Percentiles rank a stretch among this genome's conserved stretches.
Evolutionary conservation across 2,888 invertebrate genomes (phyloP).

Genomic region (Tenthredo distinguenda): DNA sequence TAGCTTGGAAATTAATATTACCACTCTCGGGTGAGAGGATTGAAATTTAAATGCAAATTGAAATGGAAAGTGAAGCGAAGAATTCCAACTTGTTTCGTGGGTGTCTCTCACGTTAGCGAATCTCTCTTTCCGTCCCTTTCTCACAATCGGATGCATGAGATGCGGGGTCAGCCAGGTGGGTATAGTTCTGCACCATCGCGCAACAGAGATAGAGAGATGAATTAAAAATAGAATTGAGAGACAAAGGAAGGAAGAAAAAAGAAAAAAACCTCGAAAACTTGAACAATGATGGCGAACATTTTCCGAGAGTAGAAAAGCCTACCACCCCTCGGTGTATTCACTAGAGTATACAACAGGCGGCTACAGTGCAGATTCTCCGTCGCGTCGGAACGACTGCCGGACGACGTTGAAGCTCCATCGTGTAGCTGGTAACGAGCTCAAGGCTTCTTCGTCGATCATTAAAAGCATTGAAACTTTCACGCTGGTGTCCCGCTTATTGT

Average conservation of each 20-base stretch:
- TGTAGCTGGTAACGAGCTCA: constrained; percentile 49
- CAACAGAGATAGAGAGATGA: neutral
- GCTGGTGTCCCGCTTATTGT: constrained; percentile 46
- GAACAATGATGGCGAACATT: neutral
- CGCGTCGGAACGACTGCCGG: neutral
- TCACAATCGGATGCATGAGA: neutral
- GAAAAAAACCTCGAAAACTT: neutral
- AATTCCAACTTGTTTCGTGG: constrained; percentile 45
- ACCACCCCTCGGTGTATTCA: neutral
- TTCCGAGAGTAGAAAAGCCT: neutral
- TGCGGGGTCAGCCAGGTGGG: constrained; percentile 19
- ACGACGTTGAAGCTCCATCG: constrained; percentile 1
- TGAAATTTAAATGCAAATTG: constrained; percentile 52
- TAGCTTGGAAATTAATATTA: constrained; percentile 34
- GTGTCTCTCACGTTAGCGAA: constrained; percentile 30
- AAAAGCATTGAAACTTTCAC: constrained; percentile 49
- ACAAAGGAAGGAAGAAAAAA: neutral
- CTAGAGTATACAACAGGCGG: neutral
- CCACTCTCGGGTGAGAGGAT: constrained; percentile 24
- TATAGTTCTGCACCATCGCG: neutral
- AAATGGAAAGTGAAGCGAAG: constrained; percentile 52
- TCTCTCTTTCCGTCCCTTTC: constrained; percentile 10
- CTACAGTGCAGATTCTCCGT: neutral
- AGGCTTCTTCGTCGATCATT: constrained; percentile 51
- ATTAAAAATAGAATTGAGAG: neutral